Base-by-base conservation (phyloP, 2,113 vertebrate genomes). In the Podocnemis expansa region DNA sequence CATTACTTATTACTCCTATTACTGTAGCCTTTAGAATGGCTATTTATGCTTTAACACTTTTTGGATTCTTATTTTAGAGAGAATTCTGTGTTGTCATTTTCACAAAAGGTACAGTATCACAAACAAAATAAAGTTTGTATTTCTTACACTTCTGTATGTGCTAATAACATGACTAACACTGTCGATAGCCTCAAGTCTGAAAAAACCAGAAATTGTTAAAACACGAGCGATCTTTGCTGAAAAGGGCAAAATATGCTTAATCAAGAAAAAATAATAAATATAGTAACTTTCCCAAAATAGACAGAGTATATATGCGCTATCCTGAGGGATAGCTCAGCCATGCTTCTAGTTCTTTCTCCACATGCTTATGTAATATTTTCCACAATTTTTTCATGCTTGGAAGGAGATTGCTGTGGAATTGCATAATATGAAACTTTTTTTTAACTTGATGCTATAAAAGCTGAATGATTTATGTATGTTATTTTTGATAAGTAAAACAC, bases 271-370 rank as follows among this genome's bases (percentile, higher is more conserved):
- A 80, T 76, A 91, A n/a, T 93, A 91, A 95, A 89, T 93, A 90
- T 56, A 90, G 82, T 87, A 97, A 95, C 38, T 95, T 96, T 63
- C 22, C 17, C 58, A 80, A 81, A 82, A 75, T 82, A 82, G 90
- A 43, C 56, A 94, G 75, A 91, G 97, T 93, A 87, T 79, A 95
- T 89, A 84, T 95, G 91, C 81, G 34, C 92, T 97, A 85, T 97
- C 97, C 90, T 95, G 91, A 85, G 91, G 96, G 89, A 82, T 95
- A 91, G 81, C 27, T 93, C 86, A 96, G 81, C 94, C 93, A 54
- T 80, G 88, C 95, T 89, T 95, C 95, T 97, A 93, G 85, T 94
- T 96, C 89, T 91, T 96, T 92, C 95, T 89, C 96, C 93, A 87
- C 89, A 79, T 91, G 12, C 79, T 84, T 93, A 96, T 95, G 93